Base-by-base conservation (phyloP, 2,113 vertebrate genomes). In the Bagarius yarrelli region DNA sequence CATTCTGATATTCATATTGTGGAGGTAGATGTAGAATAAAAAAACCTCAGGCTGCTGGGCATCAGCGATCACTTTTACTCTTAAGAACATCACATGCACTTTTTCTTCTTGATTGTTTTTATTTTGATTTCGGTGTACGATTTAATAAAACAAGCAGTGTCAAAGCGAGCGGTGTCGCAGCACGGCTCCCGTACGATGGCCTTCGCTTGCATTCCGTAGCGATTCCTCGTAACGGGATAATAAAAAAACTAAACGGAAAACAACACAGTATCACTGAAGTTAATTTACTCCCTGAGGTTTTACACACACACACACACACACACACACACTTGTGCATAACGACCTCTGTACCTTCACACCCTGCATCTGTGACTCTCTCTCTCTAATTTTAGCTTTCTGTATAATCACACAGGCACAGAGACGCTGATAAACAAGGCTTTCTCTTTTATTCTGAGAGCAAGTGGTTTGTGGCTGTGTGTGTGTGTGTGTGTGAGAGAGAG, bases 241-340 rank as follows among this genome's bases (percentile, higher is more conserved):
- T 40, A 40, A 40, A 40, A 3, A 40, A 40, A 40, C 36, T 40
- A 40, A 40, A 40, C 36, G 40, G 66, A 76, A 14, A 47, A 18
- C 25, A 15, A 40, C 19, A 60, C 23, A 27, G 34, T 76, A 15
- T 61, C 57, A 50, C 30, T 47, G n/a, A 36, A 60, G 57, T n/a
- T 76, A 61, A 76, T 76, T 76, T 76, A 76, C 74, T 76, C 74
- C 74, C 74, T 61, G 74, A 60, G 57, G 73, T 60, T 76, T 70
- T 70, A 40, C 18, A 21, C 55, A 56, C 19, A 25, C 66, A 69
- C 36, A 69, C 66, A 47, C 66, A 47, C 66, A 47, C 66, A 70
- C 66, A 47, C 66, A 70, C 67, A 67, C 34, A 67, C 47, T 53
- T 14, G 25, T 11, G 25, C 23, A 56, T 34, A 9, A n/a, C 30